phyloP scores from a whole-genome alignment of 1,140 invertebrate species.

The Berghia stephanieae region DNA sequence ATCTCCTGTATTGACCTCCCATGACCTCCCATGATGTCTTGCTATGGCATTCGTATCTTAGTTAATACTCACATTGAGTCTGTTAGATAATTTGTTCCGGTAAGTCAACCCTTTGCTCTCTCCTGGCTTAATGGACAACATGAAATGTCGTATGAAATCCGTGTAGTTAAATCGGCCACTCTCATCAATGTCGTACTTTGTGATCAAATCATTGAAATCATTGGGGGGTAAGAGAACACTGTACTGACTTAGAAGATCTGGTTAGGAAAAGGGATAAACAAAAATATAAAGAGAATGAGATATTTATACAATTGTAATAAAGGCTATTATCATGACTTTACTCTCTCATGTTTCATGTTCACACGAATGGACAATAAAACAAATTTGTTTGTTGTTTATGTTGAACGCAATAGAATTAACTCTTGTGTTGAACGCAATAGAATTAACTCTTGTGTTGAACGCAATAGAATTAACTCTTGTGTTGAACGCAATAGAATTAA shows the following conservation, averaged over 20 bases:
- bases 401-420: no score
- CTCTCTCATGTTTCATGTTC: neutral
- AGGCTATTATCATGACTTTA: neutral
- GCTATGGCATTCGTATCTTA: no score
- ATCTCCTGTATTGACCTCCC: no score
- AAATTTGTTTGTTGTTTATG: no score
- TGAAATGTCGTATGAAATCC: constrained; percentile 62
- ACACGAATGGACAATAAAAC: no score
- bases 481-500: no score
- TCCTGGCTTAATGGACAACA: constrained; percentile 51
- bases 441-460: no score
- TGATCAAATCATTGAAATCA: constrained; percentile 55
- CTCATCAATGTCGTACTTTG: constrained; percentile 62
- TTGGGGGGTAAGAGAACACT: constrained; percentile 48
- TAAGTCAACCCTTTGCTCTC: constrained; percentile 34
- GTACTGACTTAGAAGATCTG: constrained; percentile 52
- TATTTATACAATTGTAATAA: neutral
- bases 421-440: no score
- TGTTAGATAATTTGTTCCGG: constrained; percentile 40
- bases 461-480: no score
- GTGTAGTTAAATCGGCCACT: constrained; percentile 59
- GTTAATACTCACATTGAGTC: no score
- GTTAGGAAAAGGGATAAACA: constrained; percentile 30
- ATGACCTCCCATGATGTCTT: no score
- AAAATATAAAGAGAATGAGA: neutral